Percentiles rank a stretch among this genome's conserved stretches.
These are phyloP conservation scores for Ctenoplectra terminalis DNA, from an alignment of 1,140 invertebrate species.

Conservation along the genomic window DNA sequence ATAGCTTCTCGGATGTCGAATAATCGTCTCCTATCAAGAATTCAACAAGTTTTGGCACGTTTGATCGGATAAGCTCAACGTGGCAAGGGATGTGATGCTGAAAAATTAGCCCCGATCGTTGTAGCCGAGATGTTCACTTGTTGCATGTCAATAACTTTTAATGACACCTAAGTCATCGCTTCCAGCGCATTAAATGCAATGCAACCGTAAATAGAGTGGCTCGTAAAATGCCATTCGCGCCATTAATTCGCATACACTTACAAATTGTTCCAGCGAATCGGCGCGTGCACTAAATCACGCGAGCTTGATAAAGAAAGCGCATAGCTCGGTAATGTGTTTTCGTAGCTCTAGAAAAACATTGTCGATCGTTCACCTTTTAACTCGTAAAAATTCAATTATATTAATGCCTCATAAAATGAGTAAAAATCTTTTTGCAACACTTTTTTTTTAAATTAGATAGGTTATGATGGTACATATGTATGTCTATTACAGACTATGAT, in stretches of 20 bases:
- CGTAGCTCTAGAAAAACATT: background rate
- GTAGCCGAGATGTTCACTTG: slow-evolving; percentile 26
- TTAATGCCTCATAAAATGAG: too few species aligned
- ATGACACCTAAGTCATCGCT: slow-evolving; percentile 39
- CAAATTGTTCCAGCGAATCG: slow-evolving; percentile 11
- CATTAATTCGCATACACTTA: slow-evolving; percentile 36
- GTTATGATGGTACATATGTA: too few species aligned
- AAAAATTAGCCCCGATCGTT: slow-evolving; percentile 33
- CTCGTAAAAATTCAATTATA: too few species aligned
- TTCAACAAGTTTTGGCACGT: slow-evolving; percentile 6
- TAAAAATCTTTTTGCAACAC: too few species aligned
- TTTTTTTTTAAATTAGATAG: too few species aligned
- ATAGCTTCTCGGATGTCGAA: background rate
- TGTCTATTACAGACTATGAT: too few species aligned
- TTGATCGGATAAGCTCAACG: background rate
- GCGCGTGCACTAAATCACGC: slow-evolving; percentile 18
- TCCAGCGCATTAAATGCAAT: slow-evolving; percentile 2
- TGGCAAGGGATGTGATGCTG: background rate
- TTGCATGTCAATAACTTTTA: slow-evolving; percentile 34
- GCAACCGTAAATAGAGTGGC: slow-evolving; percentile 23
- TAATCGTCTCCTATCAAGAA: background rate
- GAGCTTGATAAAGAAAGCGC: slow-evolving; percentile 16
- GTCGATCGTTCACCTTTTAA: too few species aligned
- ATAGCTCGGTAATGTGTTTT: background rate
- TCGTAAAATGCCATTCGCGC: slow-evolving; percentile 24